Evolutionary conservation across 1,140 invertebrate genomes (phyloP).

Genomic region (Drosophila kanapiae): DNA sequence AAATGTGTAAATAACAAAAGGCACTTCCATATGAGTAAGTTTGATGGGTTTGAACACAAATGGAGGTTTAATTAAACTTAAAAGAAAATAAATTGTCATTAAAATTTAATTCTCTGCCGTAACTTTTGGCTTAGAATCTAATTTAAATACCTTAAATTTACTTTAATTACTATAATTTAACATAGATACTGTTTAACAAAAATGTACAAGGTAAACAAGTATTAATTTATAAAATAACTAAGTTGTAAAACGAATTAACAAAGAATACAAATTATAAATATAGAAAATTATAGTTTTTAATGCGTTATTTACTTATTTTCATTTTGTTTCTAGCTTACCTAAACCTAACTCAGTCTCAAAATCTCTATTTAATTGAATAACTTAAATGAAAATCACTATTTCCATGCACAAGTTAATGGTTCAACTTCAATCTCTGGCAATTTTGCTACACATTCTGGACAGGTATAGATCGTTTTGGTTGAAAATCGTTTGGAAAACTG

Average conservation of each 20-base stretch:
- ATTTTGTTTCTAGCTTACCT: background rate
- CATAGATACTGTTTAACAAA: background rate
- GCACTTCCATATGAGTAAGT: background rate
- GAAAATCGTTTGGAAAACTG: conserved; percentile 2
- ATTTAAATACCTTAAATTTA: no score
- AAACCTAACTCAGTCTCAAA: background rate
- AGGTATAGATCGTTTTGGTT: conserved; percentile 1
- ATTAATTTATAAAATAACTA: background rate
- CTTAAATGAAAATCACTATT: background rate
- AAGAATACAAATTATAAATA: no score
- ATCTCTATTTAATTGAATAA: background rate
- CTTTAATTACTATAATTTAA: background rate
- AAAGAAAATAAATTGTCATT: background rate
- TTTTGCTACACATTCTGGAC: background rate
- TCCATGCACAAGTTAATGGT: background rate
- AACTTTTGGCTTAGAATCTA: background rate
- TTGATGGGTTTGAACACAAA: background rate
- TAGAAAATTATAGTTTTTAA: no score
- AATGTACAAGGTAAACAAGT: background rate
- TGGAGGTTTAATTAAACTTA: no score
- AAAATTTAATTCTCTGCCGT: background rate
- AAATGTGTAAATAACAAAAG: background rate
- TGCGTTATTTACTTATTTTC: background rate
- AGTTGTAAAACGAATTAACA: background rate
- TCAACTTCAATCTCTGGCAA: background rate